Evolutionary conservation across 2,888 invertebrate genomes (phyloP).

Genomic region (Epirrhoe tristata): DNA sequence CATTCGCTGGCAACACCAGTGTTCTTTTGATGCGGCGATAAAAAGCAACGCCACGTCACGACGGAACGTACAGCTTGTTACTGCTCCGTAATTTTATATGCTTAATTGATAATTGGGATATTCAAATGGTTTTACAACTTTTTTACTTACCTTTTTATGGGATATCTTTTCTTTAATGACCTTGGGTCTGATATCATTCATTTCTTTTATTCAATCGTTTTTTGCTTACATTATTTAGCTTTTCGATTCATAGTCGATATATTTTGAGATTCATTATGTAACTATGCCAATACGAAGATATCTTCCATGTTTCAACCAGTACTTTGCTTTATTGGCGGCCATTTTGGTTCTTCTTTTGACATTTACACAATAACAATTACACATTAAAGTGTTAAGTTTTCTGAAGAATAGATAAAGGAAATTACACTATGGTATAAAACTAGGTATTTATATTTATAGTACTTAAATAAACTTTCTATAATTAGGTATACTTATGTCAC

Average conservation of each 20-base stretch:
- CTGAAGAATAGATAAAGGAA: no score
- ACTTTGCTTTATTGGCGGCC: no score
- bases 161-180: not conserved
- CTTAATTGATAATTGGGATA: not conserved
- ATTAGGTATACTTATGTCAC: no score
- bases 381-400: no score
- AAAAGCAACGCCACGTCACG: constrained; percentile 1
- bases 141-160: not conserved
- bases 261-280: not conserved
- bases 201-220: not conserved
- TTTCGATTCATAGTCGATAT: not conserved
- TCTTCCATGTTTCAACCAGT: no score
- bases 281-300: no score
- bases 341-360: no score
- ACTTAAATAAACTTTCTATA: no score
- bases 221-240: not conserved
- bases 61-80: not conserved
- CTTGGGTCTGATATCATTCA: not conserved
- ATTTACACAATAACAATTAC: no score
- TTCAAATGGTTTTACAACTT: not conserved
- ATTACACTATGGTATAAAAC: no score
- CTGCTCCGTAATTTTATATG: not conserved
- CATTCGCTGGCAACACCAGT: not conserved
- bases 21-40: constrained; percentile 1
- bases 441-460: no score